Evolutionary conservation across 1,140 invertebrate species (phyloP), one percentile per base, ranked within the genome.

Genomic region (Drosophila ogumai): DNA sequence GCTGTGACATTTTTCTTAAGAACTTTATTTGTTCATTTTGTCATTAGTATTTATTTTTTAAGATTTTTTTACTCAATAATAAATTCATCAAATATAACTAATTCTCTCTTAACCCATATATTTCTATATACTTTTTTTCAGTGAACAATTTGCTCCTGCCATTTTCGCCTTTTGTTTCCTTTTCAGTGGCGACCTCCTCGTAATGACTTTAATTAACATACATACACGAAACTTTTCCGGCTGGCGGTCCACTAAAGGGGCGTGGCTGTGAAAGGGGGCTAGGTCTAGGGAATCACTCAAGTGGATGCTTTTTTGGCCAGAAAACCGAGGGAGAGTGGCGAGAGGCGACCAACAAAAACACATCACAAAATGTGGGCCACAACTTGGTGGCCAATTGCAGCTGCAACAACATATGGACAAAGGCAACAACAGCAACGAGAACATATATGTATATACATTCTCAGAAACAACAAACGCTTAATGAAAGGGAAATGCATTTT

Each of bases 141-240:
- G 56, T 64, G 55, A 17, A 32, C 15, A 15, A 43, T 60, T 64
- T 25, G 6, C 55, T 17, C 55, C 43, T 38, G 55, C 28, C 38
- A 61, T 25, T 67, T 67, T 49, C 34, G 41, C 13, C 40, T 41
- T 58, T 50, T 72, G 50, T 72, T 72, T 65, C 71, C 43, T 17
- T 64, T 64, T 54, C 49, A 60, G 57, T 61, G 78, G 66, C 36
- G 43, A 72, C 66, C 79, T 87, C 56, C 69, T 67, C 66, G 66
- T 87, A 88, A 86, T 86, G 82, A 88, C 79, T 86, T 86, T 86
- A 87, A 86, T 86, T 86, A 86, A 86, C 79, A 82, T 88, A 69
- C 84, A 82, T 32, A 68, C 55, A 76, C 54, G 36, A 44, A 74
- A 66, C 43, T 67, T 69, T 43, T 63, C 44, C 41, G 64, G 57